Conservation (phyloP, 2,797 vertebrate genomes). For the Pangasius djambal region DNA sequence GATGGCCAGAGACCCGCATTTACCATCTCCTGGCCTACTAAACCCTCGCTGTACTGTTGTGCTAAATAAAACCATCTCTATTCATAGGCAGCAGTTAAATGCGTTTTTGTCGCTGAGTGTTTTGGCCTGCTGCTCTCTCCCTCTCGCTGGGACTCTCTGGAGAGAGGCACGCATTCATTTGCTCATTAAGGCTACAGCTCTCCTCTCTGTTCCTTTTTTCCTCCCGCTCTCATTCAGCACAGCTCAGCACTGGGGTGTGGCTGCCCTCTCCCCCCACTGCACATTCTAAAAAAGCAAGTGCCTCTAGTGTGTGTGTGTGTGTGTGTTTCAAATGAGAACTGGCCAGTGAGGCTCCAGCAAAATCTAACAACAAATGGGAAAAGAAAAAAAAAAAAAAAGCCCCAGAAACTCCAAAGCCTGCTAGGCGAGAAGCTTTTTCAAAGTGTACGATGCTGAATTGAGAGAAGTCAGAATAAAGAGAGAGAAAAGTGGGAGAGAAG, state of each 20-base stretch:
- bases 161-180: constrained; percentile 80
- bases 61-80: constrained; percentile 74
- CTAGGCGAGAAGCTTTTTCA: constrained; percentile 12
- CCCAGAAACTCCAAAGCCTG: constrained; percentile 63
- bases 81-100: constrained; percentile 72
- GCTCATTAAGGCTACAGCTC: constrained; percentile 76
- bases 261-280: constrained; percentile 77
- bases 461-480: constrained; percentile 58
- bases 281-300: constrained; percentile 77
- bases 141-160: constrained; percentile 68
- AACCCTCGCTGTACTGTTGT: constrained; percentile 72
- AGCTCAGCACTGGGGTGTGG: constrained; percentile 78
- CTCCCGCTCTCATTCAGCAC: constrained; percentile 75
- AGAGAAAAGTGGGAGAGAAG: constrained; percentile 33
- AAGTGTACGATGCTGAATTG: not conserved
- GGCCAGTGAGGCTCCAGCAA: constrained; percentile 70
- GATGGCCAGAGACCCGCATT: constrained; percentile 73
- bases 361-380: constrained; percentile 84
- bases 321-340: constrained; percentile 63
- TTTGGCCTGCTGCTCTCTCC: constrained; percentile 74
- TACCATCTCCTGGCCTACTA: constrained; percentile 64
- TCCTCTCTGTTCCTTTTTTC: constrained; percentile 53
- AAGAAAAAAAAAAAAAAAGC: constrained; percentile 60
- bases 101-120: constrained; percentile 77
- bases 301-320: constrained; percentile 64